Evolutionary conservation across 2,888 invertebrate genomes (phyloP), one percentile per base, ranked within the genome.

Genomic region (Catocala nupta): DNA sequence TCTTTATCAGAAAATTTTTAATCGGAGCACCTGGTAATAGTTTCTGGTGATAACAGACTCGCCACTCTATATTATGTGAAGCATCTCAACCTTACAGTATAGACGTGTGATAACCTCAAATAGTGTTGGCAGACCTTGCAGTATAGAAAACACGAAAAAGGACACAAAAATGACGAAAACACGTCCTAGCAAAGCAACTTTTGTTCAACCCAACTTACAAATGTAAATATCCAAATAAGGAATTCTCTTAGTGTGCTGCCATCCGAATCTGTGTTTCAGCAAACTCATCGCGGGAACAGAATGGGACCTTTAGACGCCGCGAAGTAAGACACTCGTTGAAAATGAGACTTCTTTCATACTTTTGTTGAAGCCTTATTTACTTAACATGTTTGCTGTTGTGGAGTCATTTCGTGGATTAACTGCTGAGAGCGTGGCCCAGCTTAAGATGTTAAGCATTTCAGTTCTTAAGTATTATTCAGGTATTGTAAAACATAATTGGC

Each of bases 331-430:
- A 83, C 87, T 87, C 85, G 77, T 81, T 76, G 83, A 80, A 90
- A 89, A 90, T 90, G 90, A 90, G 86, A 80, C 81, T 86, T 85
- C 87, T 89, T 90, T 90, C 87, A 90, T 81, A 66, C 80, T 71
- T 71, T 76, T 77, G 80, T 80, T 79, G 62, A 59, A 55, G 67
- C 79, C 78, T 83, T 87, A 87, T 87, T 85, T 86, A 81, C 84
- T 80, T 79, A 78, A 75, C 78, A 70, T 82, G 64, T 62, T 62
- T 59, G 47, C 58, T 67, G 65, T 73, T 73, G 76, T 61, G 63
- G 55, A 77, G 70, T 71, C 70, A 68, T 73, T 77, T 68, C 70
- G 72, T 66, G 57, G 70, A 75, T 76, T 72, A 80, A 74, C 76
- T 68, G 52, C 34, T 53, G 47, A 47, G 49, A 60, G 44, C 39